Base-by-base conservation (phyloP, 2,797 vertebrate genomes). In the Mus caroli region DNA sequence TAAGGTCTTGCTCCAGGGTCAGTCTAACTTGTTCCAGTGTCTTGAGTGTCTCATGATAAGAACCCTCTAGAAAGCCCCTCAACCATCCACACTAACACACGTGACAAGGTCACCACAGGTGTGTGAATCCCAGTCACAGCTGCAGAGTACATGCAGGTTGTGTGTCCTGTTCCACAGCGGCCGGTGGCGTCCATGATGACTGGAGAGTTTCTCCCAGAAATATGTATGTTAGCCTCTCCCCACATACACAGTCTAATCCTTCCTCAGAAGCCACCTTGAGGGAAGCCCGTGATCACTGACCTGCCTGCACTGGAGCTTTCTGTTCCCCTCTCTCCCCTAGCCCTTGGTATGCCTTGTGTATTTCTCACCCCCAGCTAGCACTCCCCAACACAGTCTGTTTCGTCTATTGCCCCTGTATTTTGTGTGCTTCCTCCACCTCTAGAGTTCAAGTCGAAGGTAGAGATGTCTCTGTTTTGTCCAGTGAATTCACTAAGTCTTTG, bases 401-500 rank as follows among this genome's bases (percentile, higher is more conserved):
- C 60, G 7, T 87, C 2, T 26, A 54, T 82, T 71, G 40, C 40
- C 43, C n/a, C 46, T 52, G 50, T 37, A 46, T 34, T 46, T 54
- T 26, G 0, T 89, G 6, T 83, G n/a, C 52, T 50, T 87, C 20
- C 50, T 87, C 20, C 50, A 34, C 5, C 12, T 60, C 6, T 58
- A 69, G 10, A 85, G 31, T 60, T 1, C 71, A 88, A 56, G 20
- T 86, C 80, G 2, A 90, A 58, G 26, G 34, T 64, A 60, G 46
- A 90, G 22, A 90, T 43, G 69, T 56, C 37, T 50, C 31, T 50
- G 22, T 37, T 58, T 28, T 50, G 28, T 84, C 88, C 28, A 0
- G 64, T n/a, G 50, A 93, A 13, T 24, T 56, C 71, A 80, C 37
- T 50, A 82, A 86, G 56, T 73, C 82, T 67, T 91, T 95, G 75